Base-by-base conservation (phyloP, 2,113 vertebrate genomes). In the Bagarius yarrelli region DNA sequence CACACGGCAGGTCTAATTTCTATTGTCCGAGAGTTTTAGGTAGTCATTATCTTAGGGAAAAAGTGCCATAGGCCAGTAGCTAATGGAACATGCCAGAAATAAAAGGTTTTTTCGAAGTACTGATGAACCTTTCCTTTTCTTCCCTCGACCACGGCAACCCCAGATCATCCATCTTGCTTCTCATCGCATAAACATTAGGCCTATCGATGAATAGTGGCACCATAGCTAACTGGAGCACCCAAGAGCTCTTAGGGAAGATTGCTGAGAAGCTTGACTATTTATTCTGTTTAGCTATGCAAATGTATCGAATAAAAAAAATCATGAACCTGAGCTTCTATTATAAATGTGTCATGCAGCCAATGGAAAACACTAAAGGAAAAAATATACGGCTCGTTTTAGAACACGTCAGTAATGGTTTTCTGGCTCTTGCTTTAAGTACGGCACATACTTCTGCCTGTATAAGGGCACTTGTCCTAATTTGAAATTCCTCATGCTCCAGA, bases 131-230 rank as follows among this genome's bases (percentile, higher is more conserved):
- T 30, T 30, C 44, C 40, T 1, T 40, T 40, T 55, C 63, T 2
- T 30, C 30, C 44, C 40, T 1, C 67, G 36, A 47, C 36, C 64
- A 53, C 64, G 34, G 8, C 30, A 18, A 40, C 72, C 73, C 40
- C 61, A 83, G 78, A 67, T 85, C 73, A 85, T 85, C 81, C 70
- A 75, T 84, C 13, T 83, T 67, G 80, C 83, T 74, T 81, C 69
- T 72, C 79, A 83, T 78, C 71, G 55, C 83, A 86, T 87, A 87
- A 90, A 85, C 86, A 89, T 75, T 83, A 85, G 86, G 85, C 83
- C 78, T 77, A 73, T 80, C 88, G 88, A 89, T 86, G 85, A 89
- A 86, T 84, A 87, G 86, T 85, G 85, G 80, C 67, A 75, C 75
- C 71, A 79, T 86, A 86, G 84, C 83, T 78, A 83, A 83, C 87